phyloP scores from a whole-genome alignment of 2,797 vertebrate genomes.

The Gadopsis marmoratus region DNA sequence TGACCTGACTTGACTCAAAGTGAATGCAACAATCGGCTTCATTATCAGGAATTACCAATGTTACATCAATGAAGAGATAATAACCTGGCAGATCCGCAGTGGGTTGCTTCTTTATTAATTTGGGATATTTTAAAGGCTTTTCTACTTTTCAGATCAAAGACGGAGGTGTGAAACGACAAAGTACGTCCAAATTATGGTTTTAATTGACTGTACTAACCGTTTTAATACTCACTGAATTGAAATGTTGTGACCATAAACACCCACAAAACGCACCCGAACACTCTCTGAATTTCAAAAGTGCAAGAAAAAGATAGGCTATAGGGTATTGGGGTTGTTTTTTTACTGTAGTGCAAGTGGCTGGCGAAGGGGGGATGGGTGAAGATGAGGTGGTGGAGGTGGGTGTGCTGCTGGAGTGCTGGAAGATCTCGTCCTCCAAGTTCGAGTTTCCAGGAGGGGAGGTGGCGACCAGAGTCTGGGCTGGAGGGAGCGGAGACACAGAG shows the following conservation, averaged over 20 bases:
- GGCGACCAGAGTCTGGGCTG: conserved; percentile 90
- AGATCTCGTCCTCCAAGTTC: conserved; percentile 92
- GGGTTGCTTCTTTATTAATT: not conserved
- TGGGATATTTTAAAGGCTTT: not conserved
- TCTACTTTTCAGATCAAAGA: conserved; percentile 1
- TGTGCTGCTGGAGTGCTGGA: conserved; percentile 91
- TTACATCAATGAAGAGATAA: conserved; percentile 25
- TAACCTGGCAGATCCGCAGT: not conserved
- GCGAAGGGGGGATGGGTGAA: conserved; percentile 91
- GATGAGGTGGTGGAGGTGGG: conserved; percentile 94
- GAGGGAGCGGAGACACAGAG: conserved; percentile 14
- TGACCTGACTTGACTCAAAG: conserved; percentile 23
- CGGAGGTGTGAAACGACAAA: not conserved
- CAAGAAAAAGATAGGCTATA: not conserved
- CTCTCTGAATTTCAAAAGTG: not conserved
- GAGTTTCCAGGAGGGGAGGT: conserved; percentile 90
- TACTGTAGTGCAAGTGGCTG: conserved; percentile 91
- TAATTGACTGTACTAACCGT: not conserved
- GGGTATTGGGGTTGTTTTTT: conserved; percentile 5
- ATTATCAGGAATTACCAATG: conserved; percentile 8
- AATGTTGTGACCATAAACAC: too few species aligned
- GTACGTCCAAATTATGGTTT: not conserved
- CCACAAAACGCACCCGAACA: not conserved
- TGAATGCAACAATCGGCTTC: conserved; percentile 5
- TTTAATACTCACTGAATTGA: not conserved